A percentile compares a stretch with the other conserved stretches of the same genome.
phyloP scores from a whole-genome alignment of 2,797 vertebrate species.

The Urosaurus nigricauda region DNA sequence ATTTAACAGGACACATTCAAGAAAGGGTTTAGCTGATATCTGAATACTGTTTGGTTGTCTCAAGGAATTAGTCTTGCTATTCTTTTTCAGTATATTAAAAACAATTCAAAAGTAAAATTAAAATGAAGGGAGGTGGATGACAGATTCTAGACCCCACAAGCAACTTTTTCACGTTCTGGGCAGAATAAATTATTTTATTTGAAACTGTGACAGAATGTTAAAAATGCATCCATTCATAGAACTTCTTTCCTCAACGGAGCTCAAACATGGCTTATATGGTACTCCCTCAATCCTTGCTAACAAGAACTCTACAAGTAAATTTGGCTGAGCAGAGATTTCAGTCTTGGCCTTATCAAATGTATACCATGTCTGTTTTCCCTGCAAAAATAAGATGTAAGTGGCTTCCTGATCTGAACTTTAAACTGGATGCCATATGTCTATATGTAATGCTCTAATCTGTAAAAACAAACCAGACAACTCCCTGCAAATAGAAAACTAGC shows the following conservation, averaged over 20 bases:
- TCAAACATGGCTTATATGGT: background rate
- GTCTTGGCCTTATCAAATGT: too few relatives aligned
- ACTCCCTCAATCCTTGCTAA: too few relatives aligned
- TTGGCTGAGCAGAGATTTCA: too few relatives aligned
- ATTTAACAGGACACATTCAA: background rate
- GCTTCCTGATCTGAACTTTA: too few relatives aligned
- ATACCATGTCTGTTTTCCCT: too few relatives aligned
- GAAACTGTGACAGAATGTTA: background rate
- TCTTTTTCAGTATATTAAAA: background rate
- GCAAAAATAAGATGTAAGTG: too few relatives aligned
- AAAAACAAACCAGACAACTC: background rate
- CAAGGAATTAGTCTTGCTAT: accelerated
- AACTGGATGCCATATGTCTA: too few relatives aligned
- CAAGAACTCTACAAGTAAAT: too few relatives aligned
- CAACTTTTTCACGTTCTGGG: too few relatives aligned
- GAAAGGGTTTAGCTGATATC: background rate
- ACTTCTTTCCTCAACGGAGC: background rate
- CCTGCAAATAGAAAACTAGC: background rate
- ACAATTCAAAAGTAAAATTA: background rate
- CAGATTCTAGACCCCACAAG: too few relatives aligned
- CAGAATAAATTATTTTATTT: background rate
- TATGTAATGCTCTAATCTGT: background rate
- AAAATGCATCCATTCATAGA: background rate
- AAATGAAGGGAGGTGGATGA: too few relatives aligned
- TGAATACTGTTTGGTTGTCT: background rate